Evolutionary conservation across 2,113 vertebrate genomes (phyloP).

Genomic region (Poeciliopsis prolifica): DNA sequence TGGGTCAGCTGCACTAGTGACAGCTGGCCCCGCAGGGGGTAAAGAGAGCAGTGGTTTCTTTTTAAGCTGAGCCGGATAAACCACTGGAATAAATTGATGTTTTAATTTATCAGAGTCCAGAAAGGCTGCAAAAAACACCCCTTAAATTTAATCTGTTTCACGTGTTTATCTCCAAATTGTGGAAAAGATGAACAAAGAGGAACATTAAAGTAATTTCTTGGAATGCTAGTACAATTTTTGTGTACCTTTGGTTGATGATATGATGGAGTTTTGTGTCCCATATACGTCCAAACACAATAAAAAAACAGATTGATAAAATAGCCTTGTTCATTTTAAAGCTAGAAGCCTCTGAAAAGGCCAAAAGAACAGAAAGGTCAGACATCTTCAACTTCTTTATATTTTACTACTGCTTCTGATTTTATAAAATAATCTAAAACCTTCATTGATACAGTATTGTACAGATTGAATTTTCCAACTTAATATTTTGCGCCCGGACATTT

Average conservation of each 20-base stretch:
- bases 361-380: too few relatives aligned
- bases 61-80: not conserved
- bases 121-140: not conserved
- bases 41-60: not conserved
- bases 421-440: not conserved
- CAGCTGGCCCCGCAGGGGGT: conserved; percentile 48
- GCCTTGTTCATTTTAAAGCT: not conserved
- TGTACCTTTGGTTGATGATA: too few relatives aligned
- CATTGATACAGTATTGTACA: not conserved
- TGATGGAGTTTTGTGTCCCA: not conserved
- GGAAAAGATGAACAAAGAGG: not conserved
- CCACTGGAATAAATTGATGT: not conserved
- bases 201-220: not conserved
- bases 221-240: too few relatives aligned
- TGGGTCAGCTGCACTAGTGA: conserved; percentile 63
- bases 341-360: not conserved
- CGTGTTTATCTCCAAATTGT: not conserved
- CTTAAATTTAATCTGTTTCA: not conserved
- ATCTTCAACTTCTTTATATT: not conserved
- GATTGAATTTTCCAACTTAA: not conserved
- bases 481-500: not conserved
- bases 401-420: not conserved
- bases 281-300: not conserved
- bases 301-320: not conserved
- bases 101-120: not conserved